Evolutionary conservation across 2,888 invertebrate genomes (phyloP), one percentile per base, ranked within the genome.

Genomic region (Oxytorus armatus): DNA sequence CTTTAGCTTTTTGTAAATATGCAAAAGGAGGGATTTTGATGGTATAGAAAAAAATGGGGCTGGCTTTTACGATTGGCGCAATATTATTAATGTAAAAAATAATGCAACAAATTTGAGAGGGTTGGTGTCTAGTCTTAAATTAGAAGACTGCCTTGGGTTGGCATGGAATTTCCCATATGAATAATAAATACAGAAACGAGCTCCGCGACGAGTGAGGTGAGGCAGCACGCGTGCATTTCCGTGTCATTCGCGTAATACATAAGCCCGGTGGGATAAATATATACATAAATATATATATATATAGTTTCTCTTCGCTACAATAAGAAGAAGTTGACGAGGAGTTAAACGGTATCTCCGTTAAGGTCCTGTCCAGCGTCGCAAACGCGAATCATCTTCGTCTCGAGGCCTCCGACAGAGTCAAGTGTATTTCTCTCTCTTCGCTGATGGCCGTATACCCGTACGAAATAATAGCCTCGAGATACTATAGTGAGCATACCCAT

Each of bases 231-330:
- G 68, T 61, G 61, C 68, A 61, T 79, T 79, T 74, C 78, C 78
- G 78, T 79, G 74, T 79, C 78, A 79, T 63, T 53, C 68, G 74
- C 74, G 73, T 79, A 74, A 79, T 74, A 79, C 78, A 69, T 66
- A 77, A 77, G 77, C 72, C 51, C 29, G 25, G 11, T 11, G 33
- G 8, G 25, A 29, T 10, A 25, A 3, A 68, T 16, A 63, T n/a
- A 25, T 36, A 16, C 42, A 8, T 29, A 76, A 51, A 18, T 10
- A 44, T 8, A 63, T 18, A 10, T 14, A 63, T 44, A 63, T 25
- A 47, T 25, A 29, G 29, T 29, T 14, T 73, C 63, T 33, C 55
- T 55, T 23, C 51, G 39, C 33, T 73, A 39, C 59, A 68, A 66
- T 77, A 72, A 70, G 65, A 63, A 65, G 16, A 51, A 18, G 55